Conservation (phyloP, 2,113 vertebrate species). For the Thalassarche chlororhynchos region DNA sequence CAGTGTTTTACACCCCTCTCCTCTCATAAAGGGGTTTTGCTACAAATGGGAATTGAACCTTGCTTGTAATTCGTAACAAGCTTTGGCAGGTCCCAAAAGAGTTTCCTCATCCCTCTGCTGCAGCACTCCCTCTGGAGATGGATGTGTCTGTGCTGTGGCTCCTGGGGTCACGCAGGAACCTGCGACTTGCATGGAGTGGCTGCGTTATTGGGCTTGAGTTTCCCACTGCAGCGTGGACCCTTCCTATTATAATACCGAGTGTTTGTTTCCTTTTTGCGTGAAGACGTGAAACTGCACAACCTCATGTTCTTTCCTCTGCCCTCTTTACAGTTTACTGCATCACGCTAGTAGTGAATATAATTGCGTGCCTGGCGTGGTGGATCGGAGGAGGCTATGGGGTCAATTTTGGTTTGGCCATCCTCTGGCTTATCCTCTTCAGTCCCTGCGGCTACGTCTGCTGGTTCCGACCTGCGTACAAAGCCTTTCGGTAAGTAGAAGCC, state of each 20-base stretch:
- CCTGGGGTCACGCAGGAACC: not conserved
- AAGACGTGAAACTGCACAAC: not conserved
- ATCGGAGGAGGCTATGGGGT: constrained; percentile 77
- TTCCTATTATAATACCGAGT: fast-evolving
- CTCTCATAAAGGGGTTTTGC: not conserved
- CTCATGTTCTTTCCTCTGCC: not conserved
- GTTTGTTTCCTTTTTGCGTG: fast-evolving
- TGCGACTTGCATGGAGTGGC: fast-evolving
- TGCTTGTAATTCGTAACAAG: not conserved
- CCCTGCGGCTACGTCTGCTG: constrained; percentile 92
- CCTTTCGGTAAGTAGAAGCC: constrained; percentile 83
- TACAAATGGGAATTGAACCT: not conserved
- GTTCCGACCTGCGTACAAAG: constrained; percentile 95
- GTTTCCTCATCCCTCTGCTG: not conserved
- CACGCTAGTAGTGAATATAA: constrained; percentile 83
- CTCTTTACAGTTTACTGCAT: constrained; percentile 85
- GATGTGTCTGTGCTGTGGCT: not conserved
- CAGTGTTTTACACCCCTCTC: too few species aligned
- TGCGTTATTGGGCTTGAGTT: not conserved
- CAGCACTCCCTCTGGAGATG: not conserved
- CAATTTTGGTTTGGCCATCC: constrained; percentile 89
- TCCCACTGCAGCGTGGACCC: not conserved
- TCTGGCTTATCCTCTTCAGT: constrained; percentile 92
- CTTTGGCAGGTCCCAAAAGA: not conserved
- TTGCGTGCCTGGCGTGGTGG: constrained; percentile 94